Percentiles rank a stretch among this genome's conserved stretches.
phyloP scores from a whole-genome alignment of 2,888 invertebrate genomes.

The Spodoptera exigua region DNA sequence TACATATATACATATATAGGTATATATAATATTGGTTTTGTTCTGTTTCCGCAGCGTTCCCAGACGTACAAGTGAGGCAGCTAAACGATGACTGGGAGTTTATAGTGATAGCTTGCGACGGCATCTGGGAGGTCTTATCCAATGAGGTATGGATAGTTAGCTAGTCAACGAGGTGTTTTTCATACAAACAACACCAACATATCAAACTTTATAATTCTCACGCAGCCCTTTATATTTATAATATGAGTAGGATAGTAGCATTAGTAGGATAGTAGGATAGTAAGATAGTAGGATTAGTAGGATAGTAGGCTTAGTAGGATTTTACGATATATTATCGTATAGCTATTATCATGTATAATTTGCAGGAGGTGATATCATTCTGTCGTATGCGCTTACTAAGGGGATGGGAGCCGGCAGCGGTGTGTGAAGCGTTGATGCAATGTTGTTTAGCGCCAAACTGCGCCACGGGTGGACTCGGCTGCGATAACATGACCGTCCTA shows the following conservation, averaged over 20 bases:
- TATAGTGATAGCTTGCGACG: slow-evolving; percentile 98
- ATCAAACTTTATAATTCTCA: no score
- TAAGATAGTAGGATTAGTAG: no score
- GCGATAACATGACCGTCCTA: slow-evolving; percentile 99
- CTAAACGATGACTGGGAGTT: slow-evolving; percentile 98
- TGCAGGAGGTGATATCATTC: slow-evolving; percentile 95
- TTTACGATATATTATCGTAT: no score
- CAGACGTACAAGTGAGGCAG: slow-evolving; percentile 95
- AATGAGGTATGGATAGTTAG: slow-evolving; percentile 93
- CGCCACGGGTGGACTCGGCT: slow-evolving; percentile 98
- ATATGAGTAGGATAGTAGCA: no score
- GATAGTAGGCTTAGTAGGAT: no score
- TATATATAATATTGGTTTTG: no score
- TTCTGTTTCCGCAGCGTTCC: slow-evolving; percentile 92
- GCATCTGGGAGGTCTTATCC: slow-evolving; percentile 99
- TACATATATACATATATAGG: no score
- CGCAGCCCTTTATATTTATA: no score
- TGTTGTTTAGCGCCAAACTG: slow-evolving; percentile 99
- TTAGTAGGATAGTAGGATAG: no score
- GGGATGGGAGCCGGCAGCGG: slow-evolving; percentile 96
- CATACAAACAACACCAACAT: no score
- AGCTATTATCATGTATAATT: no score
- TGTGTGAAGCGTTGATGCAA: slow-evolving; percentile 98
- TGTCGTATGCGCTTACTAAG: slow-evolving; percentile 94
- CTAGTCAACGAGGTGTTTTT: no score